Conservation (phyloP, 2,888 invertebrate species). For the Phyto melanocephala region DNA sequence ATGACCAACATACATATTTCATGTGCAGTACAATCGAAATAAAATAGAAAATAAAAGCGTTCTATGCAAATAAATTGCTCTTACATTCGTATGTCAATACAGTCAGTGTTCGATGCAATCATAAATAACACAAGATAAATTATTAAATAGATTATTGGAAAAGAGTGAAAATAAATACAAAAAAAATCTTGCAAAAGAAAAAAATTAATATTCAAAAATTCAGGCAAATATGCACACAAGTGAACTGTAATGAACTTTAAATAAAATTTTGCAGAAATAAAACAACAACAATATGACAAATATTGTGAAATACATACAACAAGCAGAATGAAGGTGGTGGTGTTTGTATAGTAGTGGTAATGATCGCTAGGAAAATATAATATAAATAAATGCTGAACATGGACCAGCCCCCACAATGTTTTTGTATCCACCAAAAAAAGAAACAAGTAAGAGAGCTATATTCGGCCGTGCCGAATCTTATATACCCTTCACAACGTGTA, state of each 20-base stretch:
- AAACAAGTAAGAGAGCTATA: too few relatives aligned
- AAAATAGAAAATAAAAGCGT: background rate
- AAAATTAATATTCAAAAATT: background rate
- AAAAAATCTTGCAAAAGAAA: too few relatives aligned
- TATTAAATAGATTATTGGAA: conserved; percentile 52
- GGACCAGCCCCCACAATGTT: too few relatives aligned
- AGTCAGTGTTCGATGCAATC: conserved; percentile 22
- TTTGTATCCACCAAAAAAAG: too few relatives aligned
- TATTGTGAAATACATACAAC: background rate
- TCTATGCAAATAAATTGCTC: background rate
- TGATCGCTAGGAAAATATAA: too few relatives aligned
- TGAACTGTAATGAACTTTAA: conserved; percentile 57
- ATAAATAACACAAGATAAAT: conserved; percentile 55
- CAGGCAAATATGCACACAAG: conserved; percentile 3
- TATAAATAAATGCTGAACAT: too few relatives aligned
- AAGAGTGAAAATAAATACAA: conserved; percentile 4
- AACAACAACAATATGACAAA: background rate
- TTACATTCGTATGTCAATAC: background rate
- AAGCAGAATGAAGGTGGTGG: background rate
- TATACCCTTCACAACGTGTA: too few relatives aligned
- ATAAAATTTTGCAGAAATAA: conserved; percentile 32
- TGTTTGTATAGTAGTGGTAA: too few relatives aligned
- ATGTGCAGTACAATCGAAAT: conserved; percentile 5
- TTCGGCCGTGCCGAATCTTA: too few relatives aligned
- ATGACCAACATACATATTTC: conserved; percentile 31